Evolutionary conservation across 2,113 vertebrate genomes (phyloP).

Genomic region (Atrichornis clamosus): DNA sequence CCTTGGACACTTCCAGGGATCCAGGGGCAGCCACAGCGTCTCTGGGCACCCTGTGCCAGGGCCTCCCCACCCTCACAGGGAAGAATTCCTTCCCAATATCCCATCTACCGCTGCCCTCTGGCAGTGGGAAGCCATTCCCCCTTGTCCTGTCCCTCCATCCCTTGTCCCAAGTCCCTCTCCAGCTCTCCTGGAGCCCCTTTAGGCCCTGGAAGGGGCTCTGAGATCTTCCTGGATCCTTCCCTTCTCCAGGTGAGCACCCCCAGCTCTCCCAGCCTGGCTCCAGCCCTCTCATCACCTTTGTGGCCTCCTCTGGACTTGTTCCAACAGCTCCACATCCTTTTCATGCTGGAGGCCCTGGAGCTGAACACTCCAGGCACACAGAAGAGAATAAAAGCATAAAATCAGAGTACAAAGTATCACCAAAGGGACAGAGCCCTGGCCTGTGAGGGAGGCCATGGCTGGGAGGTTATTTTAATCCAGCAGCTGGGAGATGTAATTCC

Average conservation of each 20-base stretch:
- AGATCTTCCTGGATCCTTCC: background rate
- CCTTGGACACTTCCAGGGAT: background rate
- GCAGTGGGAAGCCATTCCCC: background rate
- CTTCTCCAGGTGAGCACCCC: accelerated
- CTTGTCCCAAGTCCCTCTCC: background rate
- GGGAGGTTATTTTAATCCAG: background rate
- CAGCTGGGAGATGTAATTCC: background rate
- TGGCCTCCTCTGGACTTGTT: background rate
- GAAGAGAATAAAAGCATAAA: background rate
- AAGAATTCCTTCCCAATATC: background rate
- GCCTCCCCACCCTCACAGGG: background rate
- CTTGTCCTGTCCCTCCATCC: background rate
- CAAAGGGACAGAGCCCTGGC: background rate
- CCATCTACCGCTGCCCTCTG: background rate
- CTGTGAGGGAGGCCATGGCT: background rate
- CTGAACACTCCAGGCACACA: background rate
- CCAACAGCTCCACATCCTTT: background rate
- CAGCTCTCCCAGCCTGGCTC: background rate
- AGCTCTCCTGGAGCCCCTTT: background rate
- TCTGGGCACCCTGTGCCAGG: background rate
- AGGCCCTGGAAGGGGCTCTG: accelerated
- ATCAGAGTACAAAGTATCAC: background rate
- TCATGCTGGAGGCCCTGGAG: background rate
- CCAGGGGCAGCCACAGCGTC: background rate
- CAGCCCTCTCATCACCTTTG: background rate